Base-by-base conservation (phyloP, 2,888 invertebrate genomes). In the Apodemia zela region DNA sequence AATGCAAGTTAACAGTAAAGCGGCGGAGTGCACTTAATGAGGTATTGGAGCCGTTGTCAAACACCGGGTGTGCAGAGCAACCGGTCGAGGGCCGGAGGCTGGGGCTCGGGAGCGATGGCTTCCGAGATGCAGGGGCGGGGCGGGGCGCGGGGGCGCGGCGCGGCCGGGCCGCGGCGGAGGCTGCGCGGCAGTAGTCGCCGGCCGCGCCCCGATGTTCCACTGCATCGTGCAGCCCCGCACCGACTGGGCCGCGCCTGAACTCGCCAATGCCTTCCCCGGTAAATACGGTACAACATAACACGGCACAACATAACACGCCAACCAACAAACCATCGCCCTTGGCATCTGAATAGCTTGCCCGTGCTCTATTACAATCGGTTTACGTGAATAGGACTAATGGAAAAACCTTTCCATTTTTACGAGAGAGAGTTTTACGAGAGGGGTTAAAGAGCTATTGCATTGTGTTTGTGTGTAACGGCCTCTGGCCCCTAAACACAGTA, bases 181-280 rank as follows among this genome's bases (percentile, higher is more conserved):
- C 72, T 70, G 73, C 68, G 65, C 64, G 64, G 64, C 66, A 65
- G 73, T 70, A 72, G 68, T 70, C 72, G 70, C 63, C 75, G 73
- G 75, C 75, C 73, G 73, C 72, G 73, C 69, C 67, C 76, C 76
- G 80, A 96, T 96, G 96, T 96, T 96, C 89, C 96, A 96, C 93
- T 96, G 96, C 86, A 96, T 96, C 78, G 95, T 95, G 81, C 96
- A 95, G 90, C 96, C 95, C 89, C 94, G 94, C 78, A 94, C 94
- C 82, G 95, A 95, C 81, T 95, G 95, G 95, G 94, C 94, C 69
- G 93, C 93, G 78, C 94, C 93, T 79, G 94, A 95, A 70, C 95
- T 95, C 84, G 93, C 94, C 79, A 94, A 95, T 81, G 94, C 95
- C 47, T 95, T 94, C 85, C 94, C 95, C 94, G 95, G 95, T 95